Conservation (phyloP, 2,888 invertebrate genomes). For the Adela reaumurella region DNA sequence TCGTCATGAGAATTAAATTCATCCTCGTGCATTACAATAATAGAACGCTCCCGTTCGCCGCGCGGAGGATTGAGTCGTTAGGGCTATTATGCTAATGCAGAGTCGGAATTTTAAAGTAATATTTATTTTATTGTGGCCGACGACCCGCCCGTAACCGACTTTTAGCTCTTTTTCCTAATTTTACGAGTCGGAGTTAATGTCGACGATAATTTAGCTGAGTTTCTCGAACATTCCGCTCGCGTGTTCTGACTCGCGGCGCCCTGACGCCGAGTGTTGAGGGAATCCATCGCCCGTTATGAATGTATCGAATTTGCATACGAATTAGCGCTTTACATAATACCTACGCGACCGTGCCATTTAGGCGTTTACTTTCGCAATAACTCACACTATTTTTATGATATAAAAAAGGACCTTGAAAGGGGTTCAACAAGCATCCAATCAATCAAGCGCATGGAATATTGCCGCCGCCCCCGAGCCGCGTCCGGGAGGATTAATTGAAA, state of each 20-base stretch:
- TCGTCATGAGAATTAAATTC: neutral
- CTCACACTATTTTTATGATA: too few species aligned
- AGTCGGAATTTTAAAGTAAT: slow-evolving; percentile 27
- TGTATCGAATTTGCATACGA: too few species aligned
- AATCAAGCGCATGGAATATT: neutral
- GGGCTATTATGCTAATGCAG: slow-evolving; percentile 34
- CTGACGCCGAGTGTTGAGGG: neutral
- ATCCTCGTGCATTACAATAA: slow-evolving; percentile 5
- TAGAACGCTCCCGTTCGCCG: slow-evolving; percentile 5
- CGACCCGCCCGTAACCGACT: slow-evolving; percentile 7
- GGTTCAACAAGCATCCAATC: neutral
- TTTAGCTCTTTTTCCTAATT: neutral
- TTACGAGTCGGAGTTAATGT: neutral
- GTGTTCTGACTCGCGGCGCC: neutral
- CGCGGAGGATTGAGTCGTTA: slow-evolving; percentile 30
- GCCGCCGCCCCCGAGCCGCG: neutral
- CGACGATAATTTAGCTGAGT: neutral
- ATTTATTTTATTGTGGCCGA: slow-evolving; percentile 41
- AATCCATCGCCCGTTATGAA: too few species aligned
- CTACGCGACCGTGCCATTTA: too few species aligned
- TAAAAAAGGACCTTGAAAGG: neutral
- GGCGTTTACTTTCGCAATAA: too few species aligned
- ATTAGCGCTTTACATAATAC: too few species aligned
- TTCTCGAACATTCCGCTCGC: neutral
- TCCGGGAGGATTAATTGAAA: neutral